Evolutionary conservation across 30 jellyfish, hydroid and myxozoan genomes (phyloP).

Genomic region (Clytia hemisphaerica): DNA sequence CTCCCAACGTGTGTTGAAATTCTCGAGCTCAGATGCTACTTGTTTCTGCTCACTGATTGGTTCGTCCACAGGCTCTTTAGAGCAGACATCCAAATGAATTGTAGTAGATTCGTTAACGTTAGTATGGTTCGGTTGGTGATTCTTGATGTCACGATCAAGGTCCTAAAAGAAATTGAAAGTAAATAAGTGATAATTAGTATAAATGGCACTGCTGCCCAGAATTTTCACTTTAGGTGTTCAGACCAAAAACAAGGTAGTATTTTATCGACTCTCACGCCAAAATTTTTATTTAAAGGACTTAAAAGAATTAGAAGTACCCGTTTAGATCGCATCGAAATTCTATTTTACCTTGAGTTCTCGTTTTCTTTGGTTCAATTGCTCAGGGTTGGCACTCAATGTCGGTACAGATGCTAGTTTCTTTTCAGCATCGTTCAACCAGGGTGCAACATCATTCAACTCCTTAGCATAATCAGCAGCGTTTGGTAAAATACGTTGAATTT

Average conservation of each 20-base stretch:
- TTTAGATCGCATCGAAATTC: neutral
- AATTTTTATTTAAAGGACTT: neutral
- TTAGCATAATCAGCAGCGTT: constrained; percentile 18
- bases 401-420: constrained; percentile 40
- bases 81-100: constrained; percentile 47
- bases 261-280: neutral
- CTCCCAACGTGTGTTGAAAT: constrained; percentile 39
- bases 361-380: constrained; percentile 52
- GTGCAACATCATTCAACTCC: constrained; percentile 54
- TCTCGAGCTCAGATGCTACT: constrained; percentile 54
- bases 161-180: constrained; percentile 30
- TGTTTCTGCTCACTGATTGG: constrained; percentile 62
- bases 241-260: too few species aligned
- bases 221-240: too few species aligned
- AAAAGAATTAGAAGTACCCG: neutral
- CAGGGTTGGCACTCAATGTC: constrained; percentile 49
- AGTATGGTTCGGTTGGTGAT: constrained; percentile 39
- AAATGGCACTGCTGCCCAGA: neutral
- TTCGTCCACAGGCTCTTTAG: constrained; percentile 61
- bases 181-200: too few species aligned
- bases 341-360: constrained; percentile 54
- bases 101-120: constrained; percentile 30
- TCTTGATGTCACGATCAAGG: constrained; percentile 50
- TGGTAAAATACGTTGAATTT: constrained; percentile 51
- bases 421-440: constrained; percentile 65